Evolutionary conservation across 2,113 vertebrate genomes (phyloP), one percentile per base, ranked within the genome.

Genomic region (Choloepus hoffmanni): DNA sequence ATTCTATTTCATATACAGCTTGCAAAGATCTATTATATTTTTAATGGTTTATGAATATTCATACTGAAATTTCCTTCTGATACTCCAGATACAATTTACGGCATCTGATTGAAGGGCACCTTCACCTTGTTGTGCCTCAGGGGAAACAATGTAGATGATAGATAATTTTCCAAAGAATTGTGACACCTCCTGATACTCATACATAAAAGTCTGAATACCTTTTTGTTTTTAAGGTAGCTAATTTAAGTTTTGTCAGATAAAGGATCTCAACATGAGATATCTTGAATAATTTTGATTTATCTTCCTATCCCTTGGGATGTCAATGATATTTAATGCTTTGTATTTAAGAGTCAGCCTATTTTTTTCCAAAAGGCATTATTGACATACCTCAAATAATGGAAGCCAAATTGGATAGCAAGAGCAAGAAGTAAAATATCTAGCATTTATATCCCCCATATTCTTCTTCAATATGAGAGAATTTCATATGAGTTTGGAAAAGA

Each of bases 1-100:
- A 58, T 95, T 90, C 72, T 26, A 88, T 93, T 97, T 97, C 50
- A 88, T 73, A 87, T n/a, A 87, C 11, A 88, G 19, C 43, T 97
- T 96, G 76, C 76, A 65, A 95, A 93, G 94, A 96, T 48, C 89
- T 78, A 86, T 72, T 96, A 58, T 6, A 30, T 87, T 92, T 95
- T 96, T 97, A 96, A 95, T 95, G 87, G 90, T 97, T 96, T 97
- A 93, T 95, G 62, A 89, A 92, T 95, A 96, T 92, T 94, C 92
- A 96, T 84, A 67, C 15, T 87, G 63, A 65, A 93, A 77, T 93
- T 93, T 97, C 65, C 40, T 93, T 85, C 40, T 83, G 55, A n/a
- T 53, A 28, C 33, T 89, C 24, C 30, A 40, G 36, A 62, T 68
- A 65, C 58, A 95, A 96, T 95, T 95, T 95, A 93, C 78, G 45